A percentile compares a stretch with the other conserved stretches of the same genome.
Conservation (phyloP, 2,113 vertebrate genomes). For the Mirza zaza region DNA sequence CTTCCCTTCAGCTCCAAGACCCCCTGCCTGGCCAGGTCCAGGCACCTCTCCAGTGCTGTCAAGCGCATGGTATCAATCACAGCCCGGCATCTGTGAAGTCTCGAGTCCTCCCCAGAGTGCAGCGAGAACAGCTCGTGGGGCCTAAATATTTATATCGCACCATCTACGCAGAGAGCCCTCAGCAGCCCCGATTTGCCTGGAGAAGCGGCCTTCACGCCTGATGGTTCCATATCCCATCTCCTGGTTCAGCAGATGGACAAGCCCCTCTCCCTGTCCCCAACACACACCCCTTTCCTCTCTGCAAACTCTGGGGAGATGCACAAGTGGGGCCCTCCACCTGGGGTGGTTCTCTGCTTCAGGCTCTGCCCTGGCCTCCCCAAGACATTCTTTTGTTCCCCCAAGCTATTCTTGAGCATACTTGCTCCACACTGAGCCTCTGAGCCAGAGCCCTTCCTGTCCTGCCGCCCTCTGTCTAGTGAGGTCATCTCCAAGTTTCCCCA, state of each 20-base stretch:
- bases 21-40: conserved; percentile 1
- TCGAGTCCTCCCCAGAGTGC: background rate
- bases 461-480: background rate
- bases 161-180: conserved; percentile 52
- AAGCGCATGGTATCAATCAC: conserved; percentile 42
- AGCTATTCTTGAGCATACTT: background rate
- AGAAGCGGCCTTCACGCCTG: background rate
- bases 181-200: background rate
- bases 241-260: background rate
- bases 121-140: background rate
- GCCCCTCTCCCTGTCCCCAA: background rate
- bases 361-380: background rate
- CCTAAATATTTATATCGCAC: conserved; percentile 61
- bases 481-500: background rate
- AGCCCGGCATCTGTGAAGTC: conserved; percentile 20
- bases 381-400: background rate
- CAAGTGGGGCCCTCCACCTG: background rate
- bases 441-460: background rate
- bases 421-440: background rate
- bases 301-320: background rate
- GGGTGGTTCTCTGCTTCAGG: background rate
- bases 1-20: background rate
- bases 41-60: background rate
- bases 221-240: background rate
- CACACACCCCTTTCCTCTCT: background rate